These are phyloP conservation scores for Cyprinodon diabolis DNA, from an alignment of 2,797 vertebrate genomes.

Conservation along the genomic window DNA sequence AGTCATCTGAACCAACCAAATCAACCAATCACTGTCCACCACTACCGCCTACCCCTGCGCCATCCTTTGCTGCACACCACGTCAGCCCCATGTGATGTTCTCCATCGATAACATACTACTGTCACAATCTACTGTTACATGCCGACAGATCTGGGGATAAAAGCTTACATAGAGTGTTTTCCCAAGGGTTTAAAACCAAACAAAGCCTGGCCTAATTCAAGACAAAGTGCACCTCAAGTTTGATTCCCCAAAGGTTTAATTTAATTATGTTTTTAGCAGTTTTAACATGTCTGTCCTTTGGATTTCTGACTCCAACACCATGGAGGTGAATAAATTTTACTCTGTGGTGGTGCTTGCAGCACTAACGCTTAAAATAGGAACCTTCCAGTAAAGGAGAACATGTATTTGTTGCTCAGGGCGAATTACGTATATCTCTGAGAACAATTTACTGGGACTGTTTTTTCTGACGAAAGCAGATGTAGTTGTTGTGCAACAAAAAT, in stretches of 20 bases:
- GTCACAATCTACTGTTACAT: slow-evolving; percentile 71
- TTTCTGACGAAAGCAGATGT: slow-evolving; percentile 5
- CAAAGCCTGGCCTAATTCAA: slow-evolving; percentile 4
- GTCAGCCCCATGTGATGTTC: slow-evolving; percentile 85
- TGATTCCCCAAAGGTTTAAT: slow-evolving; percentile 24
- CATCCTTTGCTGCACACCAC: slow-evolving; percentile 83
- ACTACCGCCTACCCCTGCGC: slow-evolving; percentile 78
- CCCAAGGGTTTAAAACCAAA: slow-evolving; percentile 9
- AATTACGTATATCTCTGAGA: not conserved
- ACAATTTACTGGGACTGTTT: slow-evolving; percentile 9
- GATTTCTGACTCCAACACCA: slow-evolving; percentile 17
- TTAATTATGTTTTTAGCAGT: not conserved
- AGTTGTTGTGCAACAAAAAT: slow-evolving; percentile 21
- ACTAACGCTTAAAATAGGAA: not conserved
- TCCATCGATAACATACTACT: slow-evolving; percentile 87
- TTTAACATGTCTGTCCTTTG: slow-evolving; percentile 1
- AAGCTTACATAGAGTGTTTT: slow-evolving; percentile 31
- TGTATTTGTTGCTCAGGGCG: slow-evolving; percentile 1
- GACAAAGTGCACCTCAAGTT: slow-evolving; percentile 29
- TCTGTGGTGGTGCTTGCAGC: slow-evolving; percentile 5
- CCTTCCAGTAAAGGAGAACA: not conserved
- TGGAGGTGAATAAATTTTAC: slow-evolving; percentile 8
- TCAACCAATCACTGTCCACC: slow-evolving; percentile 84
- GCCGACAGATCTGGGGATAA: slow-evolving; percentile 64
- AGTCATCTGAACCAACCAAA: slow-evolving; percentile 82